phyloP scores from a whole-genome alignment of 2,113 vertebrate species.

The Oreotrochilus melanogaster region DNA sequence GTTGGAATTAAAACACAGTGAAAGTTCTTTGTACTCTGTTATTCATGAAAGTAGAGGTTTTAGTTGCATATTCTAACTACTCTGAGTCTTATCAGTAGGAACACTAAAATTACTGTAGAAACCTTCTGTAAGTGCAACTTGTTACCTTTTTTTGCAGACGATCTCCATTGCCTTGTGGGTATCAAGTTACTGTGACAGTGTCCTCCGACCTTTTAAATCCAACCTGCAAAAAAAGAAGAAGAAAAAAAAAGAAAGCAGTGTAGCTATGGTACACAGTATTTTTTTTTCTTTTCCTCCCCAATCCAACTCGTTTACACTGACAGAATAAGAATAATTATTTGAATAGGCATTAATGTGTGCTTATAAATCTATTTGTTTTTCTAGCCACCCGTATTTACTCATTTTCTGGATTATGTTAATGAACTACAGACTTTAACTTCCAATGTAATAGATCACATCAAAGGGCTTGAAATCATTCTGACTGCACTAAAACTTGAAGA shows the following conservation, averaged over 20 bases:
- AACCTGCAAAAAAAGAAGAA: conserved; percentile 99
- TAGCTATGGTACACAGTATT: conserved; percentile 79
- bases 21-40: neutral
- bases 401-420: conserved; percentile 89
- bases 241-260: conserved; percentile 94
- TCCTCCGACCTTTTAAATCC: conserved; percentile 92
- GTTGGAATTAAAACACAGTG: neutral
- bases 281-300: neutral
- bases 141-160: conserved; percentile 76
- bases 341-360: neutral
- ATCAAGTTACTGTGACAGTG: conserved; percentile 87
- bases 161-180: conserved; percentile 90
- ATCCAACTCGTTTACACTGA: neutral
- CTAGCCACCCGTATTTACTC: conserved; percentile 89
- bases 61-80: neutral
- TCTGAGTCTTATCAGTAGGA: neutral
- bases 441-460: conserved; percentile 88
- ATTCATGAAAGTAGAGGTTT: neutral
- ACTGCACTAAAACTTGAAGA: conserved; percentile 90
- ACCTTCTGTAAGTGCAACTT: neutral
- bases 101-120: neutral
- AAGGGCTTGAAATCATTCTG: conserved; percentile 87
- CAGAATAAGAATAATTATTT: neutral
- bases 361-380: conserved; percentile 22
- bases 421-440: conserved; percentile 88